Percentiles rank a stretch among this genome's conserved stretches.
These are phyloP conservation scores for Drosophila fungiperda DNA, from an alignment of 2,888 invertebrate genomes.

Conservation along the genomic window DNA sequence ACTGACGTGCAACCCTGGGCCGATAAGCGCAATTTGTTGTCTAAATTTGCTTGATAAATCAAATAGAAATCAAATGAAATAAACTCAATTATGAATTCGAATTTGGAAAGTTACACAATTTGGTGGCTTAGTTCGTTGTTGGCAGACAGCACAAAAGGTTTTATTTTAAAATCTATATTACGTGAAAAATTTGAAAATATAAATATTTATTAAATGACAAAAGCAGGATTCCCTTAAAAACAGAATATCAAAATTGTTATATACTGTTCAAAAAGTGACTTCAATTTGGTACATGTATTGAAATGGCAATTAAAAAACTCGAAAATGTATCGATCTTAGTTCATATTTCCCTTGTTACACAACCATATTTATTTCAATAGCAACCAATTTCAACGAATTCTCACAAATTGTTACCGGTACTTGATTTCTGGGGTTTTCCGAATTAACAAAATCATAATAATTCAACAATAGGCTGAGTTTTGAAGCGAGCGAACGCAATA, in stretches of 20 bases:
- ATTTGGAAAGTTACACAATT: background rate
- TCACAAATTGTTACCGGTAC: background rate
- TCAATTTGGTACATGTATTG: background rate
- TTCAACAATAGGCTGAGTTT: background rate
- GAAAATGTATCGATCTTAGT: background rate
- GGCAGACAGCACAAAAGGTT: background rate
- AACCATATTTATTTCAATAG: background rate
- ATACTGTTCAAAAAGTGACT: background rate
- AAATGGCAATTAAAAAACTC: background rate
- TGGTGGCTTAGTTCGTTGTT: background rate
- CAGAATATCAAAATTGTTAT: no score
- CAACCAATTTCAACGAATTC: background rate
- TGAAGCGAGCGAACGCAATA: background rate
- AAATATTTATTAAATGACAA: background rate
- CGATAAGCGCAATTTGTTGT: background rate
- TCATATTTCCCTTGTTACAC: no score
- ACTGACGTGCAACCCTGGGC: slow-evolving; percentile 37
- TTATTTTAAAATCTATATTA: background rate
- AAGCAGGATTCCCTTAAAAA: background rate
- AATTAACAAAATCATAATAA: background rate
- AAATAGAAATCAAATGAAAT: background rate
- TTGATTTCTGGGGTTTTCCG: background rate
- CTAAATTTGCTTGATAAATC: background rate
- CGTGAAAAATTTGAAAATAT: background rate
- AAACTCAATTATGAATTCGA: background rate